Conservation (phyloP, 1,140 invertebrate species). For the Cotesia glomerata region DNA sequence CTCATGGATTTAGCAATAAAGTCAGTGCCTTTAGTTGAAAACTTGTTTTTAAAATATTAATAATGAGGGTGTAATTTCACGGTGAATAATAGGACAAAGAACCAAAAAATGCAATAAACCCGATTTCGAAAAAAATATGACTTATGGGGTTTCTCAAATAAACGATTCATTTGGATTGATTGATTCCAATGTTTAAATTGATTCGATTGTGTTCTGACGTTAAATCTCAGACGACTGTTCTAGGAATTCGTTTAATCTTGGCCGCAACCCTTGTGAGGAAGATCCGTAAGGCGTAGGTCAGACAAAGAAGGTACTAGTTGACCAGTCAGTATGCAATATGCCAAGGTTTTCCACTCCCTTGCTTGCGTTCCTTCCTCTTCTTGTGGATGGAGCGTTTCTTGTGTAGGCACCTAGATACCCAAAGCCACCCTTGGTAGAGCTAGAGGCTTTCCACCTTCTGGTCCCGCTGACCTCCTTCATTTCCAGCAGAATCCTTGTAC, state of each 20-base stretch:
- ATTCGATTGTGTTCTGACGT: conserved; percentile 21
- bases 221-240: conserved; percentile 6
- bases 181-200: conserved; percentile 7
- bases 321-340: conserved; percentile 63
- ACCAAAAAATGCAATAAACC: too few relatives aligned
- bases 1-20: too few relatives aligned
- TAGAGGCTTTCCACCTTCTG: conserved; percentile 40
- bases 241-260: conserved; percentile 38
- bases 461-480: conserved; percentile 32
- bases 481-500: conserved; percentile 54
- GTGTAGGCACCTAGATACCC: conserved; percentile 17
- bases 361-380: conserved; percentile 32
- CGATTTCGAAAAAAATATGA: too few relatives aligned
- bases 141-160: too few relatives aligned
- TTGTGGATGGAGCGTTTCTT: conserved; percentile 27
- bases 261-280: conserved; percentile 25
- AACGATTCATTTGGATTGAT: background rate
- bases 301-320: too few relatives aligned
- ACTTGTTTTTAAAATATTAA: background rate
- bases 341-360: conserved; percentile 48
- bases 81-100: background rate
- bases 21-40: too few relatives aligned
- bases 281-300: background rate
- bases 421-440: conserved; percentile 9
- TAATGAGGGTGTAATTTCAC: background rate